phyloP scores from a whole-genome alignment of 2,888 invertebrate species.

The Drosophila picticornis region DNA sequence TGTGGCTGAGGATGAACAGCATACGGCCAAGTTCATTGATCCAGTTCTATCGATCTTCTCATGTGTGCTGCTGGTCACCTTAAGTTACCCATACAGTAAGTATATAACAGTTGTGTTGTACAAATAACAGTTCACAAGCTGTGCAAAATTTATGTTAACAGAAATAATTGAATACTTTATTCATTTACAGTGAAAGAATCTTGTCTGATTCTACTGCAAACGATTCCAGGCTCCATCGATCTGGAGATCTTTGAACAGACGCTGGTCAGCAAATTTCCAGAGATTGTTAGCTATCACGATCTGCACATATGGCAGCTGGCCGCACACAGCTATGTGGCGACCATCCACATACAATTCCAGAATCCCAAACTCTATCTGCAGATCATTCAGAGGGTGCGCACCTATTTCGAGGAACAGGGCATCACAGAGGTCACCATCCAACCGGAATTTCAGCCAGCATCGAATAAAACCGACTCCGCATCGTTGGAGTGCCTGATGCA shows the following conservation, averaged over 20 bases:
- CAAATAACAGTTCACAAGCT: not conserved
- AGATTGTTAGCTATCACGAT: conserved; percentile 92
- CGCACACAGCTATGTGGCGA: conserved; percentile 91
- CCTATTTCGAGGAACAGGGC: conserved; percentile 92
- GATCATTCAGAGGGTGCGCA: conserved; percentile 88
- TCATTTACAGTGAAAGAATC: conserved; percentile 92
- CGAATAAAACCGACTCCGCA: conserved; percentile 63
- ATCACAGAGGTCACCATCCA: conserved; percentile 94
- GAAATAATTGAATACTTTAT: conserved; percentile 21
- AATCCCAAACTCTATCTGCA: conserved; percentile 88
- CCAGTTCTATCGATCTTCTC: conserved; percentile 92
- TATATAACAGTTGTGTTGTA: conserved; percentile 56
- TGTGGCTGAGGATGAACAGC: conserved; percentile 86
- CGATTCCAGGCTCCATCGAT: conserved; percentile 95
- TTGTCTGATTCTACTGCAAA: conserved; percentile 94
- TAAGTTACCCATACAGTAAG: conserved; percentile 94
- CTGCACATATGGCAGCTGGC: conserved; percentile 96
- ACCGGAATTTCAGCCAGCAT: conserved; percentile 89
- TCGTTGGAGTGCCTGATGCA: conserved; percentile 82
- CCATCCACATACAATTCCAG: conserved; percentile 92
- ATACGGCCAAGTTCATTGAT: conserved; percentile 90
- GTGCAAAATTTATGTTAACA: not conserved
- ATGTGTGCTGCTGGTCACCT: conserved; percentile 88
- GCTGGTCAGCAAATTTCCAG: conserved; percentile 88
- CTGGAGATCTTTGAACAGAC: conserved; percentile 89